phyloP scores from a whole-genome alignment of 2,888 invertebrate species.

The Chymomyza caudatula region DNA sequence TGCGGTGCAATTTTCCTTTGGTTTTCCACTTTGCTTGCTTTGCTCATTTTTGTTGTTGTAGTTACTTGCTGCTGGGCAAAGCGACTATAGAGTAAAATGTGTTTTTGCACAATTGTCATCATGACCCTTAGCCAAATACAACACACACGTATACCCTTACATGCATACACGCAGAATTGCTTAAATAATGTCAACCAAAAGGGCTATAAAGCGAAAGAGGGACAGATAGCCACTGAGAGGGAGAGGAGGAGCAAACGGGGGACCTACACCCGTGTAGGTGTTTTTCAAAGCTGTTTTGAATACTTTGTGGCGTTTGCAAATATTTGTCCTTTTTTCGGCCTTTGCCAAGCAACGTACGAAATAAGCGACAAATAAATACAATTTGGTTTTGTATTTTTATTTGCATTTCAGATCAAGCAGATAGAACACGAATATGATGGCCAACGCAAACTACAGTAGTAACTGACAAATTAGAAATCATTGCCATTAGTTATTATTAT shows the following conservation, averaged over 20 bases:
- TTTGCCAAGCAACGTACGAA: conserved; percentile 41
- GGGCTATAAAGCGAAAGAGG: background rate
- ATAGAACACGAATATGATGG: conserved; percentile 59
- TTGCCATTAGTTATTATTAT: too few species aligned
- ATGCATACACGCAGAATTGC: conserved; percentile 16
- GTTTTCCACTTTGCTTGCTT: conserved; percentile 60
- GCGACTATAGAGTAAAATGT: conserved; percentile 7
- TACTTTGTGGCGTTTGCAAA: conserved; percentile 67
- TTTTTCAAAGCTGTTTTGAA: conserved; percentile 65
- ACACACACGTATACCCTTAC: conserved; percentile 11
- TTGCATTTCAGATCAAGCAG: conserved; percentile 62
- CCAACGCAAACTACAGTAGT: conserved; percentile 30
- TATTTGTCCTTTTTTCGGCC: conserved; percentile 54
- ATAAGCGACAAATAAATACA: conserved; percentile 73
- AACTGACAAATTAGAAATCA: background rate
- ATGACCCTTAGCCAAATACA: conserved; percentile 46
- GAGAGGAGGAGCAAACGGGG: conserved; percentile 25
- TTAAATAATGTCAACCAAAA: background rate
- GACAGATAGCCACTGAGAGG: background rate
- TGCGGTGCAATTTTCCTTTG: conserved; percentile 49
- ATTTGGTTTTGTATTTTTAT: conserved; percentile 59
- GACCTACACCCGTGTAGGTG: conserved; percentile 44
- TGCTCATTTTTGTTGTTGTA: conserved; percentile 35
- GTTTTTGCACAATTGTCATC: conserved; percentile 62
- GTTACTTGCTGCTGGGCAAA: background rate